Percentiles rank a stretch among this genome's conserved stretches.
These are phyloP conservation scores for Boleophthalmus pectinirostris DNA, from an alignment of 2,113 vertebrate genomes.

Conservation along the genomic window DNA sequence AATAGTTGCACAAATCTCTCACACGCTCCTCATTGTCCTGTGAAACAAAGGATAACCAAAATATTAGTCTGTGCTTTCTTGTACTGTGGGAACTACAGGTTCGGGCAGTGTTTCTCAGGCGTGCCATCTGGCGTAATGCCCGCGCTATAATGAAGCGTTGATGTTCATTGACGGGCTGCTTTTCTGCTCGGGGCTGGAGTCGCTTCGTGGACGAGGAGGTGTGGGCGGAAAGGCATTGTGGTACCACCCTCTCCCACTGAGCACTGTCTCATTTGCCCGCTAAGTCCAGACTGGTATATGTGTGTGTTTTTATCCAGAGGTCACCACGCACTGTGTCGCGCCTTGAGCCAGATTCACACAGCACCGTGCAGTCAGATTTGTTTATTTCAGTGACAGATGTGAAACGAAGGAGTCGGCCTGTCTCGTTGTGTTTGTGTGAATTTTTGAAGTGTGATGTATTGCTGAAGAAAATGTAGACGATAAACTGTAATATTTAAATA, in stretches of 20 bases:
- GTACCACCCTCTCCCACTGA: not conserved
- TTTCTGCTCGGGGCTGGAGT: not conserved
- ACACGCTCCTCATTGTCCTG: not conserved
- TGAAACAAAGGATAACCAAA: constrained; percentile 1
- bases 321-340: no score
- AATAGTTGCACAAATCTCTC: not conserved
- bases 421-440: no score
- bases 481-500: no score
- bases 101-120: constrained; percentile 12
- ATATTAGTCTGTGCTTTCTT: constrained; percentile 5
- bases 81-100: constrained; percentile 2
- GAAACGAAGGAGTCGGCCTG: no score
- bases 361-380: no score
- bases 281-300: no score
- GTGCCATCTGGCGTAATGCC: constrained; percentile 10
- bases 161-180: not conserved
- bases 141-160: constrained; percentile 7
- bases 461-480: no score
- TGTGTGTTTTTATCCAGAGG: no score
- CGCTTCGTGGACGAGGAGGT: not conserved
- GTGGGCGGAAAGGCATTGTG: constrained; percentile 4
- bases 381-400: no score
- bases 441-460: no score
- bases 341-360: no score
- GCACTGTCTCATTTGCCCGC: not conserved